Conservation (phyloP, 2,888 invertebrate genomes). For the Calameuta pallipes region DNA sequence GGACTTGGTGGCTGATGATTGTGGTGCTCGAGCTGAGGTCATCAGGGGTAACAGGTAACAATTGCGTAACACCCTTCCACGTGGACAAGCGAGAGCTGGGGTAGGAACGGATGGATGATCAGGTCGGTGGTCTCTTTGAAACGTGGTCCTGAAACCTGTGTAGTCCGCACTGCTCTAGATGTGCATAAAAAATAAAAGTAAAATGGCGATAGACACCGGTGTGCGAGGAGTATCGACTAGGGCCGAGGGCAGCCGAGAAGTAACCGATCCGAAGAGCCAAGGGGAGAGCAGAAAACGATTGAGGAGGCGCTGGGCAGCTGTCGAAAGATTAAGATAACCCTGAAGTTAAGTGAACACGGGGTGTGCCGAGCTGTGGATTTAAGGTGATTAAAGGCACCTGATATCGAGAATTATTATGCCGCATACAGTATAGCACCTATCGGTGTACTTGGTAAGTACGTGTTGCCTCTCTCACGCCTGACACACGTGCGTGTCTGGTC, state of each 20-base stretch:
- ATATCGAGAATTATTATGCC: conserved; percentile 65
- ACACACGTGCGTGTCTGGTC: no score
- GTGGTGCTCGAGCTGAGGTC: no score
- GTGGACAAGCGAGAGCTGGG: no score
- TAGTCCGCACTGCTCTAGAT: no score
- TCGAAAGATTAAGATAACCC: conserved; percentile 66
- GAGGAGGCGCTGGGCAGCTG: conserved; percentile 62
- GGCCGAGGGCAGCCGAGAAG: background rate
- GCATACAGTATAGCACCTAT: conserved; percentile 34
- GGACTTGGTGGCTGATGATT: no score
- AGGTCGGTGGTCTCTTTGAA: no score
- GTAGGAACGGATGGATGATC: no score
- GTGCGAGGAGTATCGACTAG: background rate
- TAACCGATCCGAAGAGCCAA: conserved; percentile 6
- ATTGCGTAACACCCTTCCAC: no score
- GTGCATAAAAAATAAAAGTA: no score
- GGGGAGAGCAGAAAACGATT: conserved; percentile 4
- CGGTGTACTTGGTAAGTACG: no score
- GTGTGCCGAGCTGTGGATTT: conserved; percentile 63
- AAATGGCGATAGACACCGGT: background rate
- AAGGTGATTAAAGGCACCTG: conserved; percentile 66
- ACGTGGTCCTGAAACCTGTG: no score
- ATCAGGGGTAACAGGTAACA: no score
- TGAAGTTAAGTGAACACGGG: conserved; percentile 61
- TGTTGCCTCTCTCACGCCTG: conserved; percentile 27